phyloP scores from a whole-genome alignment of 2,888 invertebrate species.

The Hyles lineata region DNA sequence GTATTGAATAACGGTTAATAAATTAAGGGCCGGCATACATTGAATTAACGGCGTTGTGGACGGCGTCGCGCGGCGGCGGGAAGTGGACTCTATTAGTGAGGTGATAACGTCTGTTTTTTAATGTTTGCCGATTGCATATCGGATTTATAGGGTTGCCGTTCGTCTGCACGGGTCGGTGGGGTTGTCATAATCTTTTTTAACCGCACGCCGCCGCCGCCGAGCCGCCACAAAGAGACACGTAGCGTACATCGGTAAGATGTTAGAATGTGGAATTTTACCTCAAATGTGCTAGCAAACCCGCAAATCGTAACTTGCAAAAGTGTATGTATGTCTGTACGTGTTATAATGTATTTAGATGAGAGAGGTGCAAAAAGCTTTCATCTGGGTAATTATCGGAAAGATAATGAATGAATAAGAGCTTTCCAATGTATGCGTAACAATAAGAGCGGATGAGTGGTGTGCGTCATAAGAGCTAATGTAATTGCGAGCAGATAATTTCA shows the following conservation, averaged over 20 bases:
- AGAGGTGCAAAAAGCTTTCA: not conserved
- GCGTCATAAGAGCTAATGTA: slow-evolving; percentile 38
- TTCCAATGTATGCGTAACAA: not conserved
- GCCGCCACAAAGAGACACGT: slow-evolving; percentile 69
- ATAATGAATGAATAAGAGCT: not conserved
- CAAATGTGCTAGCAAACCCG: slow-evolving; percentile 39
- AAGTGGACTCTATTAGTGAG: slow-evolving; percentile 60
- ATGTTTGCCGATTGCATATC: slow-evolving; percentile 50
- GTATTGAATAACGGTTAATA: slow-evolving; percentile 74
- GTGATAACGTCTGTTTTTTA: slow-evolving; percentile 60
- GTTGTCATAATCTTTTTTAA: slow-evolving; percentile 84
- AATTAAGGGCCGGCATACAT: slow-evolving; percentile 80
- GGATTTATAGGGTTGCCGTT: slow-evolving; percentile 73
- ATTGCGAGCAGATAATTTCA: slow-evolving; percentile 45
- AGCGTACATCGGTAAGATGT: slow-evolving; percentile 67
- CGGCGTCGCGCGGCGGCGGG: slow-evolving; percentile 49
- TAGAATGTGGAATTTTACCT: slow-evolving; percentile 66
- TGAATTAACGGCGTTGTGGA: slow-evolving; percentile 77
- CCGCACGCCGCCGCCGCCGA: slow-evolving; percentile 73
- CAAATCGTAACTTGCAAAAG: not conserved
- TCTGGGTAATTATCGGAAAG: not conserved
- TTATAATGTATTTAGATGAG: not conserved
- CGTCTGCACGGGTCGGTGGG: slow-evolving; percentile 67
- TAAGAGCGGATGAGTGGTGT: slow-evolving; percentile 17
- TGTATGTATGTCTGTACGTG: not conserved